These are phyloP conservation scores for Liasis olivaceus DNA, from an alignment of 2,797 vertebrate species.

Conservation along the genomic window DNA sequence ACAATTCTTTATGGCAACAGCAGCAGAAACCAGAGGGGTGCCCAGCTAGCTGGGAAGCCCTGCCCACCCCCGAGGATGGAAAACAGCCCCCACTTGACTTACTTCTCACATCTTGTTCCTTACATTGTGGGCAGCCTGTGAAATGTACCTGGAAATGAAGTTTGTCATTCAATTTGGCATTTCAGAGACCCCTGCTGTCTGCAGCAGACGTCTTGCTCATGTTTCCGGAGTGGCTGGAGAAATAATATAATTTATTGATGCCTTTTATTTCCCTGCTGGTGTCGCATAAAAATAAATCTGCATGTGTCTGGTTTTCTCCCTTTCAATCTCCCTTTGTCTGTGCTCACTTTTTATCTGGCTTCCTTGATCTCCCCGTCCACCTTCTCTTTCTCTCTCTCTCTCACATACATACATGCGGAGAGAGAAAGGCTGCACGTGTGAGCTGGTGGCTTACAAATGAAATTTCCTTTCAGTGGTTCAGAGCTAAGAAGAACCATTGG, in stretches of 20 bases:
- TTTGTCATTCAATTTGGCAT: slow-evolving; percentile 42
- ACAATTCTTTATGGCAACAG: not conserved
- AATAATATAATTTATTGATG: slow-evolving; percentile 35
- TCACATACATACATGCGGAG: not conserved
- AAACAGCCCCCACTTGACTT: not conserved
- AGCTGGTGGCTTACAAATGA: not conserved
- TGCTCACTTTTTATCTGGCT: not conserved
- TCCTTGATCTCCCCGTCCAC: not conserved
- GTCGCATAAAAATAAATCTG: slow-evolving; percentile 24
- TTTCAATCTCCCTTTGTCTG: rapidly evolving
- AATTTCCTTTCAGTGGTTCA: not conserved
- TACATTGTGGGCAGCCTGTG: not conserved
- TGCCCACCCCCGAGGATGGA: too few relatives aligned
- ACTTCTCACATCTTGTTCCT: not conserved
- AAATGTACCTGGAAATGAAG: slow-evolving; percentile 25
- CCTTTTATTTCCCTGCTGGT: slow-evolving; percentile 25
- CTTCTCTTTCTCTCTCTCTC: too few relatives aligned
- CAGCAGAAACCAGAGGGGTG: not conserved
- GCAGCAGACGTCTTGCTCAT: not conserved
- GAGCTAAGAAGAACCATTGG: not conserved
- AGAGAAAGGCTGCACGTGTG: not conserved
- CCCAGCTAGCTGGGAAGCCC: not conserved
- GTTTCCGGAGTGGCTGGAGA: not conserved
- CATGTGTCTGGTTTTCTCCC: not conserved
- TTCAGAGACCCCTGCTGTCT: slow-evolving; percentile 3